Evolutionary conservation across 2,797 vertebrate genomes (phyloP).

Genomic region (Spinus olivaceus): DNA sequence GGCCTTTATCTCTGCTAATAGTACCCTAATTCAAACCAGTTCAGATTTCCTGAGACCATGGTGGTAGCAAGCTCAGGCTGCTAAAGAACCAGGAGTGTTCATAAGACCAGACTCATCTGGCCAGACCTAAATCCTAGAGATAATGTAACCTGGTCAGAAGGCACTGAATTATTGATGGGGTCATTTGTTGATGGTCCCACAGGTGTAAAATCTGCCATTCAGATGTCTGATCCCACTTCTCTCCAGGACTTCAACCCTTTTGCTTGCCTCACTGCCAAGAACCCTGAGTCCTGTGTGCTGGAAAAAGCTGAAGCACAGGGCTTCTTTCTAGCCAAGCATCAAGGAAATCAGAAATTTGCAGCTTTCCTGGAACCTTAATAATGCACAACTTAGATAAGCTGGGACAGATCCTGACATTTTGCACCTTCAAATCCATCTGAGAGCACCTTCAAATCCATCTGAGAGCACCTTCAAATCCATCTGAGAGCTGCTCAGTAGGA

Average conservation of each 20-base stretch:
- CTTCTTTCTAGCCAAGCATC: background rate
- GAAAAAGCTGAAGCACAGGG: background rate
- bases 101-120: background rate
- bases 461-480: background rate
- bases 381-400: background rate
- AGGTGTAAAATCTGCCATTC: background rate
- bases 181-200: background rate
- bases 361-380: background rate
- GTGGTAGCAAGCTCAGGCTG: background rate
- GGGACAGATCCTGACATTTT: background rate
- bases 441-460: background rate
- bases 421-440: background rate
- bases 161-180: background rate
- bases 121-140: background rate
- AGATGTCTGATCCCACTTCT: background rate
- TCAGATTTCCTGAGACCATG: background rate
- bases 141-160: background rate
- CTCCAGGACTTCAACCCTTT: background rate
- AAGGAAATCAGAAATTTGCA: background rate
- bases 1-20: background rate
- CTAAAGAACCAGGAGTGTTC: background rate
- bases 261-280: background rate
- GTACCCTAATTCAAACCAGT: background rate
- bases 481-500: background rate
- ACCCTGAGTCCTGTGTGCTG: background rate